Base-by-base conservation (phyloP, 2,888 invertebrate species). In the Isotomurus palustris region DNA sequence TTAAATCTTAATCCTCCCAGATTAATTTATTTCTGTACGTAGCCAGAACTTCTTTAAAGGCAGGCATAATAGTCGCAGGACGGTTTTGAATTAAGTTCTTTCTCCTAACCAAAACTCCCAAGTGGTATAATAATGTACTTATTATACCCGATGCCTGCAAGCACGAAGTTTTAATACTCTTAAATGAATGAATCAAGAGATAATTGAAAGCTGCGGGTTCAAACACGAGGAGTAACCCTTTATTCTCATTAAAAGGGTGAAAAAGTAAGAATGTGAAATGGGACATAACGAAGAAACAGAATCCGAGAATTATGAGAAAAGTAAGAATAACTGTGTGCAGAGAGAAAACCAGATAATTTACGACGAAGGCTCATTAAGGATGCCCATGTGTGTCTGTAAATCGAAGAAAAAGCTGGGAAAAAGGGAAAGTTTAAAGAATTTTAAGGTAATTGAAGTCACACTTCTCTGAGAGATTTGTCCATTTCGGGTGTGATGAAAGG, bases 381-480 rank as follows among this genome's bases (percentile, higher is more conserved):
- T n/a, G 51, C 51, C 54, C 56, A 57, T 53, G 56, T 56, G 43
- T 21, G 22, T 14, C 24, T 22, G 22, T 22, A 32, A 32, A 32
- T 32, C 14, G 14, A 32, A 32, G 43, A 32, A 49, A n/a, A 32
- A 49, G 49, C 35, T 49, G n/a, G n/a, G 49, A 49, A 49, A 50
- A 45, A 60, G 53, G 57, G 52, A 57, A 57, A 57, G 50, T 51
- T 44, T n/a, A n/a, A 45, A 38, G 57, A 57, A 57, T 51, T 58
- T 52, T 41, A 29, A 41, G 58, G 60, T 64, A 64, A 64, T 60
- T 60, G 53, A 64, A 64, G 60, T 51, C 59, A 60, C 58, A 66
- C 60, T 57, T 53, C n/a, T n/a, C n/a, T 59, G 60, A 62, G 55
- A 63, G 67, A 66, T 66, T 62, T 66, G 66, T 66, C 66, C 64